These are phyloP conservation scores for Lasiurus cinereus DNA, from an alignment of 2,113 vertebrate genomes.

Conservation along the genomic window DNA sequence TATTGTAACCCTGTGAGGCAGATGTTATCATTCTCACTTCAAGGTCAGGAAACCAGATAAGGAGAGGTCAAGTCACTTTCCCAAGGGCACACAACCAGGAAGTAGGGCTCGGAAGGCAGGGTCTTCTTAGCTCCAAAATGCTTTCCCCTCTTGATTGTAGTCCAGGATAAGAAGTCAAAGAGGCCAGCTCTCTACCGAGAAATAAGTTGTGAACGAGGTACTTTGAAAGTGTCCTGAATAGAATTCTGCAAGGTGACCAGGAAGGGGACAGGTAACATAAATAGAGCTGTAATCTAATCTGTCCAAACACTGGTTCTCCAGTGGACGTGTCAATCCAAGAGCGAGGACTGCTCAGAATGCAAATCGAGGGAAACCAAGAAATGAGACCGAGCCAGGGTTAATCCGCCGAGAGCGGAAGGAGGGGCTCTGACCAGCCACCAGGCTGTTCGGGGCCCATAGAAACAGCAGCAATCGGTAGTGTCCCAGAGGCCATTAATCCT, in stretches of 20 bases:
- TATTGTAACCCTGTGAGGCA: background rate
- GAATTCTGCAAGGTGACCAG: background rate
- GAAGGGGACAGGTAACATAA: background rate
- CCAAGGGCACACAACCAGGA: background rate
- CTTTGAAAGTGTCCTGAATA: background rate
- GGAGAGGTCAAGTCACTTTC: background rate
- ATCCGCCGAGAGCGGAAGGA: background rate
- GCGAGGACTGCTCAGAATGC: background rate
- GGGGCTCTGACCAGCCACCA: background rate
- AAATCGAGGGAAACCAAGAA: background rate
- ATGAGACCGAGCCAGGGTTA: background rate
- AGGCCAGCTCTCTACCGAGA: background rate
- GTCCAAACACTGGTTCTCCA: constrained; percentile 20
- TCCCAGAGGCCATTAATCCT: background rate
- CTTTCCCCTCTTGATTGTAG: background rate
- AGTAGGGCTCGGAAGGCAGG: background rate
- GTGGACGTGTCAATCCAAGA: background rate
- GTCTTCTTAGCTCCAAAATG: background rate
- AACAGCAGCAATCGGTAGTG: background rate
- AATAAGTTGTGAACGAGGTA: background rate
- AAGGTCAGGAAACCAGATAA: background rate
- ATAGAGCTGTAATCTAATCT: background rate
- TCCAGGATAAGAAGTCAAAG: background rate
- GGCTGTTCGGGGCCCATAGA: background rate
- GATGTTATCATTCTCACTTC: background rate